Conservation (phyloP, 2,797 vertebrate genomes). For the Clarias platycephalus region DNA sequence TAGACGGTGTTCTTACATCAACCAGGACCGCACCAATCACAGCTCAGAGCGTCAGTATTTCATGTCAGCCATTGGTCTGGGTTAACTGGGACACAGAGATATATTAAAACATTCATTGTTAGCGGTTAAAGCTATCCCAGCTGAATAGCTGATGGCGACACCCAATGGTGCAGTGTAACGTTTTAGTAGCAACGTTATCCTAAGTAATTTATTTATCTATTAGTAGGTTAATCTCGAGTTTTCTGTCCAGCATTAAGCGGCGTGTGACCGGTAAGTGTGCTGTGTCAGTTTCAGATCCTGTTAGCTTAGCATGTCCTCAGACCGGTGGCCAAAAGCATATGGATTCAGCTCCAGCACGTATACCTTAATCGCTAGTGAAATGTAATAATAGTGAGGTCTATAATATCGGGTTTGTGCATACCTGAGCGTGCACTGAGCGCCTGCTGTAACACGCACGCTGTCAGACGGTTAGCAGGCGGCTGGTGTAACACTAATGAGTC, state of each 20-base stretch:
- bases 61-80: conserved; percentile 35
- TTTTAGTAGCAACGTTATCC: not conserved
- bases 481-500: not conserved
- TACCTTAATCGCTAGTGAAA: too few relatives aligned
- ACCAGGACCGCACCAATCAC: conserved; percentile 28
- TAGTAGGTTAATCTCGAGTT: too few relatives aligned
- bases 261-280: conserved; percentile 27
- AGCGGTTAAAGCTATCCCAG: not conserved
- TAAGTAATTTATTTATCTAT: fast-evolving
- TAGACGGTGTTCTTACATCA: not conserved
- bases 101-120: conserved; percentile 39
- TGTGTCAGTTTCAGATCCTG: not conserved
- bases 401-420: not conserved
- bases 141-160: not conserved
- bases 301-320: not conserved
- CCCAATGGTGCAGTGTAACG: not conserved
- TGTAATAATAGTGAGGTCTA: too few relatives aligned
- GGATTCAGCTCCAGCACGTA: not conserved
- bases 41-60: not conserved
- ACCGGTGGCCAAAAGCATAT: not conserved
- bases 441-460: too few relatives aligned
- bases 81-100: not conserved
- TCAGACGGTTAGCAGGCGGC: not conserved
- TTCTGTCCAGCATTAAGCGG: not conserved
- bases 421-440: not conserved